Conservation (phyloP, 2,113 vertebrate genomes). For the Echinops telfairi region DNA sequence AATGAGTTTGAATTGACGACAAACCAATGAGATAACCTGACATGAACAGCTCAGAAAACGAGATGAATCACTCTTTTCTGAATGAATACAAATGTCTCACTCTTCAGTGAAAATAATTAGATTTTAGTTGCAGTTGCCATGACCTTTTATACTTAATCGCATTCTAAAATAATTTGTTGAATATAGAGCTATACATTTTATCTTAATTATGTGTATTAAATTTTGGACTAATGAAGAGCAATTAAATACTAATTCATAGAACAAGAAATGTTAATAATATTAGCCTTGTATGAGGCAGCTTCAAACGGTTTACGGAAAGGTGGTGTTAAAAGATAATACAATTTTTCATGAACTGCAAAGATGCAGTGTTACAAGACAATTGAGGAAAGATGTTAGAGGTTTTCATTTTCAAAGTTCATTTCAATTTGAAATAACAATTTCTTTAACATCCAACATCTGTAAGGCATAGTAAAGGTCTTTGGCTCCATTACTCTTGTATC, state of each 20-base stretch:
- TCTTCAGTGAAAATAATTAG: slow-evolving; percentile 21
- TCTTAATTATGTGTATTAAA: slow-evolving; percentile 50
- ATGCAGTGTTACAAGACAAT: background rate
- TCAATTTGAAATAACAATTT: slow-evolving; percentile 22
- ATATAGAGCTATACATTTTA: slow-evolving; percentile 29
- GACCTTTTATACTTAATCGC: slow-evolving; percentile 58
- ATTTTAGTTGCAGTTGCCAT: slow-evolving; percentile 46
- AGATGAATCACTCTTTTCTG: slow-evolving; percentile 49
- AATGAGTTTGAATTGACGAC: background rate
- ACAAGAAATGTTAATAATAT: slow-evolving; percentile 47
- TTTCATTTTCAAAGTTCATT: background rate
- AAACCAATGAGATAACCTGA: background rate
- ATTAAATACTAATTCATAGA: slow-evolving; percentile 33
- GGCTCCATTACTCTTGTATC: background rate
- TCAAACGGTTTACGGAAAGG: no score
- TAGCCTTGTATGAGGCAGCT: background rate
- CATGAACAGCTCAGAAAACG: background rate
- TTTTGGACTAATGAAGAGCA: background rate
- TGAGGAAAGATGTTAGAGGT: background rate
- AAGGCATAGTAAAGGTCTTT: background rate
- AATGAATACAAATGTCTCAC: slow-evolving; percentile 48
- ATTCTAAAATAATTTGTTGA: slow-evolving; percentile 58
- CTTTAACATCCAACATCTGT: background rate
- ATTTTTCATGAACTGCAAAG: no score
- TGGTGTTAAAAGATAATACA: no score